Base-by-base conservation (phyloP, 30 jellyfish, hydroid and myxozoan species). In the Catostylus mosaicus region DNA sequence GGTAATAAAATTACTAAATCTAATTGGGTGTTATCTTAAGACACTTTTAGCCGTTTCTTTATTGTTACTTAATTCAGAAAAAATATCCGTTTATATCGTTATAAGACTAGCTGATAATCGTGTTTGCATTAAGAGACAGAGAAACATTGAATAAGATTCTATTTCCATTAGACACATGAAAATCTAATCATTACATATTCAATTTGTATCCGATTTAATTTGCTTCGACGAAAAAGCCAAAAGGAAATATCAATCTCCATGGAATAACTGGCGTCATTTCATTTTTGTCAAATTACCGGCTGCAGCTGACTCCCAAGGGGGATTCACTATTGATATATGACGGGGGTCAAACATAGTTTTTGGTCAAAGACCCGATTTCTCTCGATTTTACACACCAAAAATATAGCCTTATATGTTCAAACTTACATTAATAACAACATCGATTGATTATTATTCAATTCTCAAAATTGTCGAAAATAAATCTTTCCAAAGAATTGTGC, bases 1-100 rank as follows among this genome's bases (percentile, higher is more conserved):
- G 50, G 89, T 79, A 79, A 79, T 79, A 65, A 79, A 79, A 79
- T 79, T 79, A 79, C 82, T 33, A 62, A 62, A 64, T 79, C 82
- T 79, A 79, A 63, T 79, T 79, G 73, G 34, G 74, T 20, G 82
- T 79, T 79, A 79, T 79, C 89, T 20, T 50, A 47, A 47, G 79
- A 38, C 20, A 64, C 82, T 62, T 77, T 79, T 79, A 63, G 89
- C 51, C 30, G 51, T 32, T 57, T 37, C 45, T 45, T 31, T 74
- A 20, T 64, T 74, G 75, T 74, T 56, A 27, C 61, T 37, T 69
- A 50, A 50, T 38, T 45, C 46, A 52, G 63, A 22, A 47, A 74
- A 74, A 74, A 32, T 52, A 74, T 74, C 85, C 85, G 62, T 74
- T 74, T 54, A 74, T 74, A 32, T 46, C 47, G 37, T 60, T 74